These are phyloP conservation scores for Gila robusta DNA, from an alignment of 2,797 vertebrate species.

Conservation along the genomic window DNA sequence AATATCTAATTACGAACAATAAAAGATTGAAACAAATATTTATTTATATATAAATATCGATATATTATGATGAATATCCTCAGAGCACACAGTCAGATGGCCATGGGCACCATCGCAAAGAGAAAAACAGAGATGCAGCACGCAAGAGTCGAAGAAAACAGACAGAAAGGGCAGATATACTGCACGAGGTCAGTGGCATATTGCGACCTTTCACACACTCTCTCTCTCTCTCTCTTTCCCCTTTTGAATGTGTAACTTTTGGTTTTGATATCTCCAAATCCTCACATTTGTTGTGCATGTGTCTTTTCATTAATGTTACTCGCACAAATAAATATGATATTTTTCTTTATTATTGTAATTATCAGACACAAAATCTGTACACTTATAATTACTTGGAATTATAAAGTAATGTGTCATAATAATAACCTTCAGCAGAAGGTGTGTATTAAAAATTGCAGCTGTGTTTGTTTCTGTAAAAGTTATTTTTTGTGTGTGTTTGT, in stretches of 20 bases:
- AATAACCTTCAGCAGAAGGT: not conserved
- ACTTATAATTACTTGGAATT: not conserved
- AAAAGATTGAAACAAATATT: too few species aligned
- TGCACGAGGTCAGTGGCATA: slow-evolving; percentile 82
- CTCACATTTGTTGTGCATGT: not conserved
- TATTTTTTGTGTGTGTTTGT: not conserved
- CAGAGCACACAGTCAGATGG: slow-evolving; percentile 61
- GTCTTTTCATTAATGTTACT: not conserved
- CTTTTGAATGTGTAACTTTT: not conserved
- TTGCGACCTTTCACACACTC: not conserved
- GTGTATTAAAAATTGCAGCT: not conserved
- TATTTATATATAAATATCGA: not conserved
- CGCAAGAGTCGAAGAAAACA: slow-evolving; percentile 85
- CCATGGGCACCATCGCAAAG: slow-evolving; percentile 68
- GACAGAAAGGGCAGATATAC: slow-evolving; percentile 81
- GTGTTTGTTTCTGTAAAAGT: not conserved
- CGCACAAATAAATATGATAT: not conserved
- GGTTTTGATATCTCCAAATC: not conserved
- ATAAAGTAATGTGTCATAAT: not conserved
- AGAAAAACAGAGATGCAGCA: slow-evolving; percentile 81
- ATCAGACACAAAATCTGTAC: not conserved
- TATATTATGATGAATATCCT: not conserved
- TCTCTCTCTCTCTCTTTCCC: too few species aligned
- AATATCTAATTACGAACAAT: not conserved
- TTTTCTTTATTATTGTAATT: not conserved